phyloP scores from a whole-genome alignment of 2,888 invertebrate genomes.

The Calameuta idolon region DNA sequence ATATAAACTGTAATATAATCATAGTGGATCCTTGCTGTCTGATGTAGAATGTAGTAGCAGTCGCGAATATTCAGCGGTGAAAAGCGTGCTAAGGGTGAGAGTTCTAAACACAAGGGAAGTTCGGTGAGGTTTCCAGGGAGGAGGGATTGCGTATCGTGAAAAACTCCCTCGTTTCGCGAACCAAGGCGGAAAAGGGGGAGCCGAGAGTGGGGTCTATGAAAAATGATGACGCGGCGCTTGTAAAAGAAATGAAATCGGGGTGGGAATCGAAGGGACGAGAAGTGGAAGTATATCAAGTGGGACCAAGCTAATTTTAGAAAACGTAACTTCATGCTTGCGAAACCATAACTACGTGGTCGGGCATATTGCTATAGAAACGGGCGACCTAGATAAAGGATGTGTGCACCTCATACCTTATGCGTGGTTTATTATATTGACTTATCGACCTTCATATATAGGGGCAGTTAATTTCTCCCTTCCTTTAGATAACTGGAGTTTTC shows the following conservation, averaged over 20 bases:
- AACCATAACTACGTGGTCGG: neutral
- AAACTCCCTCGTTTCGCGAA: slow-evolving; percentile 2
- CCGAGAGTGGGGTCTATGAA: slow-evolving; percentile 53
- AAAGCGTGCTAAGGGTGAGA: neutral
- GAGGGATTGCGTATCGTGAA: neutral
- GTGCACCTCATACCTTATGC: neutral
- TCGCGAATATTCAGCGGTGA: neutral
- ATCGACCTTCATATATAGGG: neutral
- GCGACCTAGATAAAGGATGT: neutral
- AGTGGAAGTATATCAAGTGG: slow-evolving; percentile 7
- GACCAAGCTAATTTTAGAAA: slow-evolving; percentile 16
- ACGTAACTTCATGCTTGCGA: slow-evolving; percentile 1
- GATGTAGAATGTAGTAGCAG: neutral
- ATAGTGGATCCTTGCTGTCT: neutral
- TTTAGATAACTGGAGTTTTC: neutral
- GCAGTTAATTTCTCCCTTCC: neutral
- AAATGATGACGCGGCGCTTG: slow-evolving; percentile 65
- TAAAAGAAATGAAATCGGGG: slow-evolving; percentile 64
- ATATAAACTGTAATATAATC: neutral
- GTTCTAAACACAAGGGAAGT: neutral
- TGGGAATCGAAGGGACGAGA: slow-evolving; percentile 28
- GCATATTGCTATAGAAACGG: neutral
- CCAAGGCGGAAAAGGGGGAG: slow-evolving; percentile 9
- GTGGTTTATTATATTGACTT: neutral
- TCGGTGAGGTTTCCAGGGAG: neutral